phyloP scores from a whole-genome alignment of 37 sponge, comb jelly and placozoan genomes.

The Beroe forskalii region DNA sequence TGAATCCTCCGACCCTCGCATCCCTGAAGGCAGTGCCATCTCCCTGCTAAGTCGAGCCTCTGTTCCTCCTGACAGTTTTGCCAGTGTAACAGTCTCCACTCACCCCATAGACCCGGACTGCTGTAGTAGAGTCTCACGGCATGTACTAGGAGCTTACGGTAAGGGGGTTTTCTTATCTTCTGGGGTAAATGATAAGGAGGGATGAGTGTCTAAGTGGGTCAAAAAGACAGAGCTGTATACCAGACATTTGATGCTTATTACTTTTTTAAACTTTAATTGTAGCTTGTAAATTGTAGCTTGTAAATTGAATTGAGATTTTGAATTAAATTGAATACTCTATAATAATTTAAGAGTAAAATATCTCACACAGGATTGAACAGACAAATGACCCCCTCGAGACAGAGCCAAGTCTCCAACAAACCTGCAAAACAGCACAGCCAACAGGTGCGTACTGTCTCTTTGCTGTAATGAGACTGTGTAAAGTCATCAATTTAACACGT shows the following conservation, averaged over 20 bases:
- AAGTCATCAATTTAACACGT: no score
- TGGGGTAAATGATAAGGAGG: background rate
- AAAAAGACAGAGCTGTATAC: no score
- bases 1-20: background rate
- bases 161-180: background rate
- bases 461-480: no score
- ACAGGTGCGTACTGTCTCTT: background rate
- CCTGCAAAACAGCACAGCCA: background rate
- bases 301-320: no score
- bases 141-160: slow-evolving; percentile 29
- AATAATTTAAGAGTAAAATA: background rate
- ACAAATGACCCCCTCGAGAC: background rate
- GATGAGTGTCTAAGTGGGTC: no score
- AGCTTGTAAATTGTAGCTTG: no score
- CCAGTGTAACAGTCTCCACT: background rate
- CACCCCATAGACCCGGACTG: slow-evolving; percentile 47
- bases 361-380: background rate
- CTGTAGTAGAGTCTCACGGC: slow-evolving; percentile 9
- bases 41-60: background rate
- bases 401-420: background rate
- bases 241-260: no score
- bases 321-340: no score
- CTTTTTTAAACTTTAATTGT: no score
- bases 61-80: background rate
- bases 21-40: background rate